Percentiles rank a stretch among this genome's conserved stretches.
Conservation (phyloP, 92 coral and sea anemone genomes). For the Porites cylindrica region DNA sequence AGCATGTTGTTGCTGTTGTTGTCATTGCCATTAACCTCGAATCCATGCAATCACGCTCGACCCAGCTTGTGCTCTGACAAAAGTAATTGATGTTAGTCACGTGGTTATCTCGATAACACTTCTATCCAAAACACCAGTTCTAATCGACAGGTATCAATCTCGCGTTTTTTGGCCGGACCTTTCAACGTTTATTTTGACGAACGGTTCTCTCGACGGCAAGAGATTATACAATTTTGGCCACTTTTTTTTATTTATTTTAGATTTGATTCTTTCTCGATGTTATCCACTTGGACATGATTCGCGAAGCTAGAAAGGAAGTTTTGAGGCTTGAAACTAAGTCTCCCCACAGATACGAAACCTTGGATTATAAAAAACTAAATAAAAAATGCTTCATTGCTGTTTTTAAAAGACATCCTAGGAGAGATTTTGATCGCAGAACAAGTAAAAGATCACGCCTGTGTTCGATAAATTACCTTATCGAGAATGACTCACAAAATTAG, state of each 20-base stretch:
- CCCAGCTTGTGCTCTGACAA: not conserved
- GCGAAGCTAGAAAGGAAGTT: not conserved
- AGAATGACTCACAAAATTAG: constrained; percentile 43
- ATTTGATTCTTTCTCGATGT: not conserved
- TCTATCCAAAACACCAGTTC: not conserved
- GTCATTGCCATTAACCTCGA: too few species aligned
- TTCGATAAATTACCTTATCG: constrained; percentile 48
- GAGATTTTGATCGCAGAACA: not conserved
- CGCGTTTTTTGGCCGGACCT: not conserved
- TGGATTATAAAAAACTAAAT: too few species aligned
- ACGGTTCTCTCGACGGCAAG: not conserved
- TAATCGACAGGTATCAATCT: not conserved
- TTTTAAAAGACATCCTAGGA: not conserved
- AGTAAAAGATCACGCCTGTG: constrained; percentile 20
- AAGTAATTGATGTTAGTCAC: not conserved
- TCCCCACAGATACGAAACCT: too few species aligned
- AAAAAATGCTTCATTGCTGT: too few species aligned
- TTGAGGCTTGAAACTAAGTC: not conserved
- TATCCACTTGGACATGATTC: not conserved
- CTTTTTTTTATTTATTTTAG: not conserved
- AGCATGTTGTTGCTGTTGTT: too few species aligned
- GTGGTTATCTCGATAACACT: not conserved
- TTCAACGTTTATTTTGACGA: not conserved
- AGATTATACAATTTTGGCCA: not conserved
- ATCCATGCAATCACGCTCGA: not conserved